Percentiles rank a stretch among this genome's conserved stretches.
Evolutionary conservation across 2,888 invertebrate species (phyloP).

Genomic region (Oxytorus armatus): DNA sequence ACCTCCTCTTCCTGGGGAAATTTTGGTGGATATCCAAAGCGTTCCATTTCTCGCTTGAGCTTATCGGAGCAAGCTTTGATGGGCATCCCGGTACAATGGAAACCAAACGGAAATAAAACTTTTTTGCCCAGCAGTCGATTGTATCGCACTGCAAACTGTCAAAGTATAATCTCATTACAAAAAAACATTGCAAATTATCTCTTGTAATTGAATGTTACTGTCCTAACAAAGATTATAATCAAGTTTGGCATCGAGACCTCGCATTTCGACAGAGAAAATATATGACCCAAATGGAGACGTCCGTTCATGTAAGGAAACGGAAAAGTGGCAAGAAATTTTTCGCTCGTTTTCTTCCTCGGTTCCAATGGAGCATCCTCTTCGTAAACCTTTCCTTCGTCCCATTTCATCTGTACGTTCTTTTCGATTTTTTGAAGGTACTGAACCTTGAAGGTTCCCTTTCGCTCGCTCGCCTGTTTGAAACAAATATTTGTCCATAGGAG

Average conservation of each 20-base stretch:
- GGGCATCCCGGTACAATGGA: constrained; percentile 99
- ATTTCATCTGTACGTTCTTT: constrained; percentile 92
- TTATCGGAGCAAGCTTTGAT: constrained; percentile 99
- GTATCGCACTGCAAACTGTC: constrained; percentile 95
- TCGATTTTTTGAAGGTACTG: constrained; percentile 96
- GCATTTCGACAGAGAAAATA: constrained; percentile 98
- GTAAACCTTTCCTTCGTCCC: constrained; percentile 93
- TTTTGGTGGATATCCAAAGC: constrained; percentile 95
- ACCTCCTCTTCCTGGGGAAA: constrained; percentile 89
- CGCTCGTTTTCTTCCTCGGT: constrained; percentile 86
- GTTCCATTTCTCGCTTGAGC: constrained; percentile 95
- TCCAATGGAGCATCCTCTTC: constrained; percentile 92
- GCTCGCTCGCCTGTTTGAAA: constrained; percentile 84
- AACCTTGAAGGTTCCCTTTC: constrained; percentile 98
- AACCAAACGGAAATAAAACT: constrained; percentile 98
- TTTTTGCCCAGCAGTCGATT: constrained; percentile 96
- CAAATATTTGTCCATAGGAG: constrained; percentile 25
- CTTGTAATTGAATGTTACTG: constrained; percentile 8
- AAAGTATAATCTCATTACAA: constrained; percentile 17
- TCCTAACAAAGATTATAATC: background rate
- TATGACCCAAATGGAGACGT: constrained; percentile 97
- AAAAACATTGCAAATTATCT: background rate
- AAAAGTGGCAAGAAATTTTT: constrained; percentile 97
- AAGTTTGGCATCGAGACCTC: constrained; percentile 88
- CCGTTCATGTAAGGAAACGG: constrained; percentile 99